A percentile compares a stretch with the other conserved stretches of the same genome.
Conservation (phyloP, 2,888 invertebrate genomes). For the Tipula confusa region DNA sequence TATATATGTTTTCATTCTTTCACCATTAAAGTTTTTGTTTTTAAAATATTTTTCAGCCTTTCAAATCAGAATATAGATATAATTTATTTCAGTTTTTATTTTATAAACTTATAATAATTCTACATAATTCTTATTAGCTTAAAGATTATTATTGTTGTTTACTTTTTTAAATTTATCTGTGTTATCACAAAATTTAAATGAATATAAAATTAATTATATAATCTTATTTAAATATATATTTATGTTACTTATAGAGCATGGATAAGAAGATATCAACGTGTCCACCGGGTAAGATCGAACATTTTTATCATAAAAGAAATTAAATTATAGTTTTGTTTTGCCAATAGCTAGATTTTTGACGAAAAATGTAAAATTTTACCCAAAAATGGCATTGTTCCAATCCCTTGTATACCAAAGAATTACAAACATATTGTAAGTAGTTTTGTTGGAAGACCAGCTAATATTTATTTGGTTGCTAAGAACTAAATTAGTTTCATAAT, state of each 20-base stretch:
- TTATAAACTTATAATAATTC: background rate
- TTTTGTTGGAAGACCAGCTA: background rate
- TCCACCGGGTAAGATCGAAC: background rate
- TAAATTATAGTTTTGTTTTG: too few relatives aligned
- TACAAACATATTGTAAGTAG: background rate
- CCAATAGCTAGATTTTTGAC: too few relatives aligned
- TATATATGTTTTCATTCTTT: background rate
- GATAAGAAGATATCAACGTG: background rate
- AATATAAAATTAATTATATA: background rate
- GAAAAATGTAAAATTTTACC: background rate
- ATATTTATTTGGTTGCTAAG: background rate
- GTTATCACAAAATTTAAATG: conserved; percentile 3
- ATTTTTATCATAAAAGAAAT: too few relatives aligned
- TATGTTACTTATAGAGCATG: background rate
- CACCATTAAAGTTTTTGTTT: background rate
- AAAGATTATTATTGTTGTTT: background rate
- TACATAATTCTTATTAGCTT: background rate
- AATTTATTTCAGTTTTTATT: background rate
- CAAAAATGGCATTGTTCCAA: background rate
- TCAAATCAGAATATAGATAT: conserved; percentile 12
- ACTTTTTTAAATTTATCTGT: background rate
- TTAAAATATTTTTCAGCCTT: background rate
- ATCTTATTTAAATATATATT: background rate
- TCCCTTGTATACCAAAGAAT: background rate
- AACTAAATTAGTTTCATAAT: background rate